Evolutionary conservation across 2,113 vertebrate species (phyloP).

Genomic region (Athene noctua): DNA sequence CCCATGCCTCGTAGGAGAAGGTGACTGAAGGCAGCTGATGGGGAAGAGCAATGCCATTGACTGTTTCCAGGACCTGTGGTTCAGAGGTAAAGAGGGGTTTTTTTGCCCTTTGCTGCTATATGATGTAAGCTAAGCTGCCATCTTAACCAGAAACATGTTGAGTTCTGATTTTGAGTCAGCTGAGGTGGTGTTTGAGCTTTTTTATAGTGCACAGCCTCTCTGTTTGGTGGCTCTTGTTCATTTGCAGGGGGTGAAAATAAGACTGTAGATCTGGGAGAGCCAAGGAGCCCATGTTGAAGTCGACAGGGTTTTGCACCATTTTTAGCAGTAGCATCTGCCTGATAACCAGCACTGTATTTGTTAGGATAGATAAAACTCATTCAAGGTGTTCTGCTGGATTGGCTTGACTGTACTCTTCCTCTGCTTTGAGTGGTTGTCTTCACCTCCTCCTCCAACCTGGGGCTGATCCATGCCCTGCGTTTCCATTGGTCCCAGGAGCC

Average conservation of each 20-base stretch:
- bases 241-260: background rate
- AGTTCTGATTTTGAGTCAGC: background rate
- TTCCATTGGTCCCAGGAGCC: accelerated
- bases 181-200: background rate
- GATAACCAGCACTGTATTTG: background rate
- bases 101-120: background rate
- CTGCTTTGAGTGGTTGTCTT: background rate
- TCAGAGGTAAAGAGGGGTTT: background rate
- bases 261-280: background rate
- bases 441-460: background rate
- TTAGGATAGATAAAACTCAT: background rate
- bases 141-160: background rate
- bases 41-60: background rate
- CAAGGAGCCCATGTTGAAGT: background rate
- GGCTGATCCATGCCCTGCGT: background rate
- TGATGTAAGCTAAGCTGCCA: background rate
- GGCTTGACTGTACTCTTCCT: background rate
- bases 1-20: background rate
- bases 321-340: background rate
- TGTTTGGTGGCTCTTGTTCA: background rate
- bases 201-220: background rate
- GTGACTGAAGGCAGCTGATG: background rate
- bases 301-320: background rate
- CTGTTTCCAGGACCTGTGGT: background rate
- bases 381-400: background rate